Evolutionary conservation across 2,888 invertebrate species (phyloP).

Genomic region (Muschampia plurimacula): DNA sequence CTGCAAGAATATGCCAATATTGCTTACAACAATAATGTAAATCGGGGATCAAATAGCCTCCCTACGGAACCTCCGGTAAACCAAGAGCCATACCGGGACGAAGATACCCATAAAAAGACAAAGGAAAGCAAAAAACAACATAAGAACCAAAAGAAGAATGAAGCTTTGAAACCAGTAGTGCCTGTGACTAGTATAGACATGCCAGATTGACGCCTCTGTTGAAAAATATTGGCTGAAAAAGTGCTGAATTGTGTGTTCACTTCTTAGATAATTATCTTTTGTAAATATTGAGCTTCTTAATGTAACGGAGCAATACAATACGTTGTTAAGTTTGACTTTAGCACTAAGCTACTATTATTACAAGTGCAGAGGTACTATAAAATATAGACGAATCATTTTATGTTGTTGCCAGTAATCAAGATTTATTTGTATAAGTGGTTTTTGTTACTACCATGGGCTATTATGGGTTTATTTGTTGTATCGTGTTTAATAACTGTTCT

Average conservation of each 20-base stretch:
- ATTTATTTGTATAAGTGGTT: conserved; percentile 28
- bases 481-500: conserved; percentile 15
- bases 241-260: conserved; percentile 68
- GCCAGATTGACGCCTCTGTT: conserved; percentile 89
- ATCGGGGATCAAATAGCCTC: conserved; percentile 60
- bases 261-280: conserved; percentile 55
- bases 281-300: conserved; percentile 61
- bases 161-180: conserved; percentile 93
- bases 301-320: conserved; percentile 65
- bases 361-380: conserved; percentile 47
- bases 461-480: conserved; percentile 20
- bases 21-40: conserved; percentile 92
- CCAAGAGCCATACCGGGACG: conserved; percentile 80
- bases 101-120: conserved; percentile 73
- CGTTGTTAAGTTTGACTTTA: conserved; percentile 76
- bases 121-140: conserved; percentile 86
- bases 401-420: conserved; percentile 26
- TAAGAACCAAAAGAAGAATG: conserved; percentile 90
- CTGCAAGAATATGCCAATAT: conserved; percentile 99
- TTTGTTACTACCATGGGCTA: conserved; percentile 29
- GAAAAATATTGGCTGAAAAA: conserved; percentile 27
- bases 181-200: conserved; percentile 96
- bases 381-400: conserved; percentile 40
- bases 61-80: conserved; percentile 70
- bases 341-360: conserved; percentile 56